Conservation (phyloP, 2,888 invertebrate genomes). For the Nomada ruficornis region DNA sequence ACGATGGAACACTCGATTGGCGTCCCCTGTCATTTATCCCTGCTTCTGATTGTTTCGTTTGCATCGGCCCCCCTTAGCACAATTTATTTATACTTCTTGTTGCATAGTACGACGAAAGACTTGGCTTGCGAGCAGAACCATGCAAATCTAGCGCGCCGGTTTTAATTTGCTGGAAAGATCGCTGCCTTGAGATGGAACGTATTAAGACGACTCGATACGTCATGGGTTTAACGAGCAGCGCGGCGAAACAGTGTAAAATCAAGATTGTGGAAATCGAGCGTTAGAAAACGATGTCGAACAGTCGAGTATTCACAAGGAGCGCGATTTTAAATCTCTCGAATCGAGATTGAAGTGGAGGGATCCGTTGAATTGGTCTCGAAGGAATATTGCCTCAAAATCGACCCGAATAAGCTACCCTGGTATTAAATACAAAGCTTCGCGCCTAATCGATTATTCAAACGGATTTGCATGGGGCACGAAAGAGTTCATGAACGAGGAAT, state of each 20-base stretch:
- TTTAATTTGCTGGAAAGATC: slow-evolving; percentile 6
- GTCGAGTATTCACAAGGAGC: slow-evolving; percentile 2
- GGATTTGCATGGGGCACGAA: slow-evolving; percentile 24
- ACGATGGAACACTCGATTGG: background rate
- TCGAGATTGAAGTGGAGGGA: slow-evolving; percentile 22
- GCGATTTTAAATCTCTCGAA: slow-evolving; percentile 10
- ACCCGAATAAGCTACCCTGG: slow-evolving; percentile 13
- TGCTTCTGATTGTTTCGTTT: too few species aligned
- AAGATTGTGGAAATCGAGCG: slow-evolving; percentile 6
- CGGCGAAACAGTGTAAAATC: background rate
- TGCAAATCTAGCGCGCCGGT: background rate
- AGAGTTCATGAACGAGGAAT: slow-evolving; percentile 20
- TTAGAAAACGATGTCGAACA: background rate
- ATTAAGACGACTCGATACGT: background rate
- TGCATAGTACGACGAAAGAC: background rate
- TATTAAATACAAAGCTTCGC: slow-evolving; percentile 26
- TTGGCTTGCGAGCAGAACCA: background rate
- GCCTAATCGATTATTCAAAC: slow-evolving; percentile 22
- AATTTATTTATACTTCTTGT: background rate
- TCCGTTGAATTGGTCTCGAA: slow-evolving; percentile 23
- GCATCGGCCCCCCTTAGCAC: too few species aligned
- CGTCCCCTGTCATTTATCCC: background rate
- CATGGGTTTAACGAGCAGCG: background rate
- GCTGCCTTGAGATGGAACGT: background rate
- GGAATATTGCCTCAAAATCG: slow-evolving; percentile 20